phyloP scores from a whole-genome alignment of 2,888 invertebrate species.

The Cataglyphis rosenhaueri region DNA sequence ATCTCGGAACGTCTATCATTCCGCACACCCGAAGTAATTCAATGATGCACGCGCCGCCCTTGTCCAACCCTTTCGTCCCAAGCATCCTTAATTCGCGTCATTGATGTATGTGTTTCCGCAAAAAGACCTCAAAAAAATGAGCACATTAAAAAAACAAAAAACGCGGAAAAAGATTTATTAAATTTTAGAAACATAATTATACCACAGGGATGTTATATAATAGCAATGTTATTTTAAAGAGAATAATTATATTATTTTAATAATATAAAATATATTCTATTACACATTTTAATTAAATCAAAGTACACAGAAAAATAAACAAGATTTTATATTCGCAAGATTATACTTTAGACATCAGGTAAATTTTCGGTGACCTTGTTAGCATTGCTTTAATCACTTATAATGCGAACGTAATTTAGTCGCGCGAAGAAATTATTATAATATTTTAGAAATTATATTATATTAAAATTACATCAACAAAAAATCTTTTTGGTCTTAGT shows the following conservation, averaged over 20 bases:
- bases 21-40: constrained; percentile 40
- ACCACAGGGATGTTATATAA: not conserved
- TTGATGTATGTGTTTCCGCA: constrained; percentile 21
- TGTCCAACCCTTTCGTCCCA: constrained; percentile 34
- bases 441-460: not conserved
- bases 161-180: not conserved
- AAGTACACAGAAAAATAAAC: not conserved
- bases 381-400: not conserved
- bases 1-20: constrained; percentile 60
- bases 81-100: constrained; percentile 19
- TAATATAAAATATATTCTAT: not conserved
- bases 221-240: not conserved
- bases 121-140: not conserved
- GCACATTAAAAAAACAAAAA: not conserved
- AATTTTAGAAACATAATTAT: not conserved
- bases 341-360: not conserved
- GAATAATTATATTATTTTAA: not conserved
- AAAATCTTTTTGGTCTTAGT: not conserved
- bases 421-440: no score
- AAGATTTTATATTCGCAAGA: not conserved
- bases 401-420: not conserved
- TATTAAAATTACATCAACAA: not conserved
- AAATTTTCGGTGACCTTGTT: not conserved
- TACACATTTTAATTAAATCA: not conserved
- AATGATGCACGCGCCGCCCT: constrained; percentile 35